Conservation (phyloP, 2,888 invertebrate genomes). For the Ectemnius continuus region DNA sequence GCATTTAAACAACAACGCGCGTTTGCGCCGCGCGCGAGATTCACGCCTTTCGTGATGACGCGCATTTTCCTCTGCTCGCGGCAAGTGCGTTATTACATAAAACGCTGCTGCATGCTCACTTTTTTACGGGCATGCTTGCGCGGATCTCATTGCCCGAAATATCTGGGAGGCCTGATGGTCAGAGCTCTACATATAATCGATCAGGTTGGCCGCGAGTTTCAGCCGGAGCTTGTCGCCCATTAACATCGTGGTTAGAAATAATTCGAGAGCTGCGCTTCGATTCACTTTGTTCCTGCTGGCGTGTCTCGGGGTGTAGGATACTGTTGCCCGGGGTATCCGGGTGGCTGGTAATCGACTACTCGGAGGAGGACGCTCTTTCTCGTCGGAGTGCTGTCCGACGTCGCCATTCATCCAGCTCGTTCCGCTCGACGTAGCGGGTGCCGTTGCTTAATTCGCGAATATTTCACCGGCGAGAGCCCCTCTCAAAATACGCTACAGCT, state of each 20-base stretch:
- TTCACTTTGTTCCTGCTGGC: conserved; percentile 35
- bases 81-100: no score
- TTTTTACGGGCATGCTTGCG: no score
- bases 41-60: conserved; percentile 18
- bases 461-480: conserved; percentile 62
- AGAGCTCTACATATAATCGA: no score
- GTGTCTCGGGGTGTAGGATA: conserved; percentile 14
- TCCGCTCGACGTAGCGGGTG: conserved; percentile 58
- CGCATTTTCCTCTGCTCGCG: conserved; percentile 9
- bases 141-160: no score
- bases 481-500: conserved; percentile 75
- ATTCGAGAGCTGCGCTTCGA: conserved; percentile 48
- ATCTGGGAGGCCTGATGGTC: no score
- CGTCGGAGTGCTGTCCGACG: conserved; percentile 64
- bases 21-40: background rate
- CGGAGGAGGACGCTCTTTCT: conserved; percentile 42
- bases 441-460: conserved; percentile 72
- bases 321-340: conserved; percentile 11
- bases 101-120: no score
- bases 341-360: conserved; percentile 42
- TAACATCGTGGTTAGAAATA: conserved; percentile 25
- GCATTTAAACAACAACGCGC: conserved; percentile 28
- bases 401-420: conserved; percentile 72
- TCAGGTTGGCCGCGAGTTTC: background rate
- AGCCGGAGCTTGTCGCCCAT: conserved; percentile 14